Base-by-base conservation (phyloP, 2,797 vertebrate genomes). In the Poecilia wingei region DNA sequence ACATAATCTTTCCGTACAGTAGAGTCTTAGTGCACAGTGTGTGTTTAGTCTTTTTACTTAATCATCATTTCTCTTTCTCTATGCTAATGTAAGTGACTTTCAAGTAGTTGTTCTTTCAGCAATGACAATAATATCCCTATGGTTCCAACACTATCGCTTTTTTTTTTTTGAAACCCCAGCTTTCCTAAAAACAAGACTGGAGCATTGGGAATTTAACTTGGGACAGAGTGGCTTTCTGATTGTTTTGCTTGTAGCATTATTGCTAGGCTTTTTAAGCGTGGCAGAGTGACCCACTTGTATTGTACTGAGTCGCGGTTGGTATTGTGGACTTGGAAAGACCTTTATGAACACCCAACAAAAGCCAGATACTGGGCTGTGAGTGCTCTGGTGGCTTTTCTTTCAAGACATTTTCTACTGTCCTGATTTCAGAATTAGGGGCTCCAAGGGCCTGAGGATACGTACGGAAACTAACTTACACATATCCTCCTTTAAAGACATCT, bases 211-310 rank as follows among this genome's bases (percentile, higher is more conserved):
- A 82, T 61, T 41, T 86, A 87, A 87, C 88, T 83, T 61, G 57
- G 84, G 84, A 84, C n/a, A 70, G 71, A 79, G 70, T 75, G 78
- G 73, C 61, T 68, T 51, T 72, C 79, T 88, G 22, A 68, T 68
- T 90, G 86, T 91, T 87, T 83, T 75, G 89, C 95, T 96, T 92
- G 82, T 72, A 71, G 83, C 92, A 94, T 95, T 75, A 86, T 88
- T 86, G 91, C 91, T 89, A 92, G 94, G 91, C 89, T 92, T 95
- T 95, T 95, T 95, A 91, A 93, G 93, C 94, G 77, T 68, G 66
- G 79, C 81, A 66, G 84, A 79, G 87, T 94, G 90, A 92, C 93
- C 93, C 89, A 91, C 84, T 92, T 92, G 88, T 84, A 88, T 90
- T 91, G 88, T 92, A 76, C 72, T 53, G 1, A 80, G 66, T 75